Conservation (phyloP, 2,888 invertebrate genomes). For the Elgonia sp. region DNA sequence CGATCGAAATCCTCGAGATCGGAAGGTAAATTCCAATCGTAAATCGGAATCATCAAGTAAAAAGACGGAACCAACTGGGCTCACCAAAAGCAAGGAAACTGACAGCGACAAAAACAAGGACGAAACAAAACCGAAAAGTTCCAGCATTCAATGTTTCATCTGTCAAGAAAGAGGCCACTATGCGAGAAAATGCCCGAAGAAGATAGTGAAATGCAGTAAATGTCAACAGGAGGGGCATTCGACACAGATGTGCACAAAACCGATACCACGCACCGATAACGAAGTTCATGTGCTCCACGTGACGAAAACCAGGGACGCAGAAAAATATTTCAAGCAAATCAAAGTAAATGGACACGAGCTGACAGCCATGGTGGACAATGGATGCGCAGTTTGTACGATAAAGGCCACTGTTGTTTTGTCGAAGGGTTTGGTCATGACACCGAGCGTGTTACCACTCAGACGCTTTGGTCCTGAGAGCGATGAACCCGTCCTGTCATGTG, state of each 20-base stretch:
- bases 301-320: neutral
- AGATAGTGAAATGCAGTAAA: neutral
- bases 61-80: neutral
- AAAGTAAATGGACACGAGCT: too few relatives aligned
- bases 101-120: neutral
- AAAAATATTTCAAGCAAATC: too few relatives aligned
- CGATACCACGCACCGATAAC: neutral
- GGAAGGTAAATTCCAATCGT: too few relatives aligned
- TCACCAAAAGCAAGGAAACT: too few relatives aligned
- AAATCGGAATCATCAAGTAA: neutral
- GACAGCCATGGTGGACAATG: too few relatives aligned
- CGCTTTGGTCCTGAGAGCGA: neutral
- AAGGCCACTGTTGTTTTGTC: too few relatives aligned
- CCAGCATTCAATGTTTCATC: neutral
- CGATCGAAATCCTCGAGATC: constrained; percentile 11
- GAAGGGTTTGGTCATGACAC: neutral
- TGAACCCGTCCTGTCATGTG: neutral
- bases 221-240: too few relatives aligned
- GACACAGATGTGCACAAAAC: too few relatives aligned
- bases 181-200: neutral
- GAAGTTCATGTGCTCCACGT: neutral
- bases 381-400: too few relatives aligned
- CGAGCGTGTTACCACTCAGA: too few relatives aligned
- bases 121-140: neutral
- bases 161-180: neutral